Evolutionary conservation across 2,888 invertebrate species (phyloP).

Genomic region (Thysanoteuthis rhombus): DNA sequence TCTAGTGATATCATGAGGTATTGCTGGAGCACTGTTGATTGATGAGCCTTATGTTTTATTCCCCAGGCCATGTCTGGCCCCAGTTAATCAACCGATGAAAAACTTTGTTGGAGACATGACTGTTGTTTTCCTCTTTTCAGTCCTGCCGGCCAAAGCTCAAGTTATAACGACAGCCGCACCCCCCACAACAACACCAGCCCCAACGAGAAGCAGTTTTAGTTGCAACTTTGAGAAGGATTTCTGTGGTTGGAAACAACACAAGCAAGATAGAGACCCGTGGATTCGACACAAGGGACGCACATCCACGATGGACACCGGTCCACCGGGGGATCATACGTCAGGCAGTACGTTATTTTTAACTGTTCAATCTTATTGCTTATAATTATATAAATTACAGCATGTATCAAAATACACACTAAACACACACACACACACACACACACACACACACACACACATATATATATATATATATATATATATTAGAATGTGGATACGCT

Average conservation of each 20-base stretch:
- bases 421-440: no score
- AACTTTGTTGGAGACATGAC: no score
- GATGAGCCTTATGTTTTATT: no score
- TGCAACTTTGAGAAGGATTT: slow-evolving; percentile 57
- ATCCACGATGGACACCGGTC: neutral
- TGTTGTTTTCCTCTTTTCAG: slow-evolving; percentile 34
- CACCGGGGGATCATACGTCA: neutral
- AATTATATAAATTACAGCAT: no score
- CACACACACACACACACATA: no score
- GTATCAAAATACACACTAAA: no score
- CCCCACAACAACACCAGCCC: slow-evolving; percentile 34
- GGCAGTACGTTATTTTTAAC: neutral
- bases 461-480: no score
- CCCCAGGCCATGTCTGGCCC: neutral
- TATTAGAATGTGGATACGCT: no score
- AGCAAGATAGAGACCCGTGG: slow-evolving; percentile 57
- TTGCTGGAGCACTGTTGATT: no score
- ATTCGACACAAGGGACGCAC: neutral
- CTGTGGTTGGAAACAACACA: slow-evolving; percentile 56
- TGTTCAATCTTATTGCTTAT: no score
- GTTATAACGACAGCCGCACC: slow-evolving; percentile 36
- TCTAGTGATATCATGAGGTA: no score
- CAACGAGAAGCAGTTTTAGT: slow-evolving; percentile 42
- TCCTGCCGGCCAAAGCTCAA: slow-evolving; percentile 38
- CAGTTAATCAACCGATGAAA: neutral